These are phyloP conservation scores for Tychaedon coryphoeus DNA, from an alignment of 2,113 vertebrate species.

Conservation along the genomic window DNA sequence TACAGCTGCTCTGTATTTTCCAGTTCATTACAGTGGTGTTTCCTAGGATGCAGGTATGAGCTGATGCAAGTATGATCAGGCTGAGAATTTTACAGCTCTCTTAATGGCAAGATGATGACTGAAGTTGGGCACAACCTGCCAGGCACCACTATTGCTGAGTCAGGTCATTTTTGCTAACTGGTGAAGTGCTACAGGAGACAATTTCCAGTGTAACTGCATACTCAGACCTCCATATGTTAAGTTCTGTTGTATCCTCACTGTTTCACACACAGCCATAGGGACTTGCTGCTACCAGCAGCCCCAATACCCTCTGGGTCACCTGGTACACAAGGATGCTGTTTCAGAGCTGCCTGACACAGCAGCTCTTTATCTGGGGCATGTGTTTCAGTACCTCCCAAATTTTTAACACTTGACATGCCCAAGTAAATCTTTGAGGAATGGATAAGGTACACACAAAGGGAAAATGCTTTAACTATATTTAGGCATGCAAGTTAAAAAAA, in stretches of 20 bases:
- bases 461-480: not conserved
- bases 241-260: not conserved
- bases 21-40: not conserved
- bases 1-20: not conserved
- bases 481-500: not conserved
- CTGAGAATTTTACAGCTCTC: not conserved
- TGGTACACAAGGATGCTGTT: not conserved
- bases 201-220: not conserved
- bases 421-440: not conserved
- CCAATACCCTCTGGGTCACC: not conserved
- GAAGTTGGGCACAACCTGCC: not conserved
- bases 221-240: not conserved
- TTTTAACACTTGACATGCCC: not conserved
- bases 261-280: not conserved
- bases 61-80: not conserved
- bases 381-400: not conserved
- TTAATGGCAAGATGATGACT: not conserved
- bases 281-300: not conserved
- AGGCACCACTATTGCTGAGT: not conserved
- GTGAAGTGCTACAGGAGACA: not conserved
- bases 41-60: not conserved
- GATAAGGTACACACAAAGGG: not conserved
- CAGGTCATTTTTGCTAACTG: not conserved
- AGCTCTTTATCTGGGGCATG: not conserved
- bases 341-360: not conserved